Evolutionary conservation across 2,797 vertebrate genomes (phyloP).

Genomic region (Acanthornis magna): DNA sequence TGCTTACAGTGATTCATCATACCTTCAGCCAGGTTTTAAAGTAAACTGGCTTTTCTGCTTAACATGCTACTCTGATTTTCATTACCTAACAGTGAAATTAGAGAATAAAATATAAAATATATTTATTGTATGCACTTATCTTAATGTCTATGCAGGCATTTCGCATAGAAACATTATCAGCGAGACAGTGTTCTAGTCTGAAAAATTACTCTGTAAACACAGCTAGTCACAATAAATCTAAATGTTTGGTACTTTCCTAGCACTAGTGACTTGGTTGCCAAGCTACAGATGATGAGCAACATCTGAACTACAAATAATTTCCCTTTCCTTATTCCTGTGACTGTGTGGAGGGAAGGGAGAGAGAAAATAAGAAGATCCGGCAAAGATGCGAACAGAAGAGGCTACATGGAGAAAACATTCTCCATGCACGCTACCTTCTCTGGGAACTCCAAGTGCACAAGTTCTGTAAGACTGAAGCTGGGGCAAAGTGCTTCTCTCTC

Average conservation of each 20-base stretch:
- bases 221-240: not conserved
- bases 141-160: not conserved
- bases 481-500: too few relatives aligned
- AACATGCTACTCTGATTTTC: not conserved
- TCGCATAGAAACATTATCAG: not conserved
- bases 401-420: too few relatives aligned
- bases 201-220: not conserved
- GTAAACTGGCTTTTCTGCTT: not conserved
- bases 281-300: not conserved
- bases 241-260: not conserved
- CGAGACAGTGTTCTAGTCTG: not conserved
- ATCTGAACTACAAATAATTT: not conserved
- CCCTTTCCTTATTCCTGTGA: not conserved
- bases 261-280: not conserved
- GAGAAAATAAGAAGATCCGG: not conserved
- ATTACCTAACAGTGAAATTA: not conserved
- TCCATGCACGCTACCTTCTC: too few relatives aligned
- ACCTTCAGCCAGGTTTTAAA: not conserved
- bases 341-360: not conserved
- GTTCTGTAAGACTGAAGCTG: too few relatives aligned
- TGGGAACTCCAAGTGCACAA: too few relatives aligned
- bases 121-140: not conserved
- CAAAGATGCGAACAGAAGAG: too few relatives aligned
- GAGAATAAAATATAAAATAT: not conserved
- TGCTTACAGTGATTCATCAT: not conserved